Base-by-base conservation (phyloP, 1,140 invertebrate species). In the Drosophila baimaii region DNA sequence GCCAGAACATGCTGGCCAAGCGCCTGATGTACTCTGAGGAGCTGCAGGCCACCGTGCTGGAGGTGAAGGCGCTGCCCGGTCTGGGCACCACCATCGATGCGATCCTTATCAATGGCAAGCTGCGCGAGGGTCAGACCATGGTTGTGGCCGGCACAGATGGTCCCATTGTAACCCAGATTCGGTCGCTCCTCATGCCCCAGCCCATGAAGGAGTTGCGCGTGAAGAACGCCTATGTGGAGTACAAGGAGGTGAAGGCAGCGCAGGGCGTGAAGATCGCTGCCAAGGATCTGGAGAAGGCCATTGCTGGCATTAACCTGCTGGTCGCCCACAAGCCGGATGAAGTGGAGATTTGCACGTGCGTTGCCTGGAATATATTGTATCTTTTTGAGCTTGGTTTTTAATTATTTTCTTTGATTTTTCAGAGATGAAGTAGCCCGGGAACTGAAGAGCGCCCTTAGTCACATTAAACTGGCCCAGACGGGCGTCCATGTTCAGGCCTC, bases 401-500 rank as follows among this genome's bases (percentile, higher is more conserved):
- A n/a, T 29, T 7, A 25, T 27, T 55, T 51, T 19, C 1, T 21
- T 41, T 8, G 15, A 2, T 9, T 55, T 89, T 85, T 10, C 56
- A 96, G 96, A 91, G 96, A 97, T 84, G 96, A 97, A 90, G 96
- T 98, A 12, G 94, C 95, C 0, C 94, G 93, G 47, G 96, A 98
- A 81, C 93, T 99, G 75, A 96, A 96, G 81, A 95, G 96, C 37
- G 98, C 98, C 5, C 94, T 99, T 39, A 97, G 97, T 52, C 95
- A 96, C 15, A 99, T 99, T 72, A 98, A 98, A 90, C 93, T 99
- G 56, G 95, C 96, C 46, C 96, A 98, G 79, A 94, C 97, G 74
- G 99, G 99, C 59, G 99, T 99, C 23, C 99, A 98, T 93, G 99
- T 99, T 2, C 99, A 99, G 92, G 99, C 99, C 1, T 99, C 98